Conservation (phyloP, 30 jellyfish, hydroid and myxozoan genomes). For the Morbakka virulenta region DNA sequence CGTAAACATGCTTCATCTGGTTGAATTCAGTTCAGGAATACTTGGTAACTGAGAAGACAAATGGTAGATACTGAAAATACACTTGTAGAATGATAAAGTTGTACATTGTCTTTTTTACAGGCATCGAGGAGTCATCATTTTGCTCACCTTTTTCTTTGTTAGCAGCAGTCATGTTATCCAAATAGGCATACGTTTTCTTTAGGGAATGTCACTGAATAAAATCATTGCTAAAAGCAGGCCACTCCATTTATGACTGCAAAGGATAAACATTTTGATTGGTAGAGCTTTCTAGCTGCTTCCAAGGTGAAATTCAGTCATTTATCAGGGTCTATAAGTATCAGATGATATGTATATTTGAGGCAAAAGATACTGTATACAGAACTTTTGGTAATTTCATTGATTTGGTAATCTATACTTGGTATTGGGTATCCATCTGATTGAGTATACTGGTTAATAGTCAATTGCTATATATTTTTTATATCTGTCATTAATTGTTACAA, state of each 20-base stretch:
- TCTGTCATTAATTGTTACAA: constrained; percentile 23
- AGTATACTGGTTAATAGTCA: constrained; percentile 53
- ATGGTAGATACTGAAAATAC: no score
- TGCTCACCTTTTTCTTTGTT: neutral
- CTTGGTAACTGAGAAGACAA: no score
- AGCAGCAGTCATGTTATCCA: constrained; percentile 2
- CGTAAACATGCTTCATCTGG: neutral
- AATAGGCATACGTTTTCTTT: constrained; percentile 29
- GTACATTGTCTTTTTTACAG: neutral
- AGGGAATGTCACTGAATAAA: neutral
- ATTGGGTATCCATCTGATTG: constrained; percentile 63
- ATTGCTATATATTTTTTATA: constrained; percentile 28
- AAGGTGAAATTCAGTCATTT: constrained; percentile 17
- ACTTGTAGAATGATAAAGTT: neutral
- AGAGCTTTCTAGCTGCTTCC: no score
- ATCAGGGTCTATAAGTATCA: constrained; percentile 1
- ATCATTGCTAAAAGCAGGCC: constrained; percentile 17
- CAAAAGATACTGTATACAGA: constrained; percentile 17
- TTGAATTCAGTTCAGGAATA: neutral
- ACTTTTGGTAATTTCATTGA: constrained; percentile 17
- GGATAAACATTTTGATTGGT: constrained; percentile 14
- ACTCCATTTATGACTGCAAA: constrained; percentile 44
- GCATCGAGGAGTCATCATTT: neutral
- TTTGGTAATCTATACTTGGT: constrained; percentile 43
- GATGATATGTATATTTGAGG: constrained; percentile 52